phyloP scores from a whole-genome alignment of 2,113 vertebrate genomes.

The Campylomormyrus numenius region DNA sequence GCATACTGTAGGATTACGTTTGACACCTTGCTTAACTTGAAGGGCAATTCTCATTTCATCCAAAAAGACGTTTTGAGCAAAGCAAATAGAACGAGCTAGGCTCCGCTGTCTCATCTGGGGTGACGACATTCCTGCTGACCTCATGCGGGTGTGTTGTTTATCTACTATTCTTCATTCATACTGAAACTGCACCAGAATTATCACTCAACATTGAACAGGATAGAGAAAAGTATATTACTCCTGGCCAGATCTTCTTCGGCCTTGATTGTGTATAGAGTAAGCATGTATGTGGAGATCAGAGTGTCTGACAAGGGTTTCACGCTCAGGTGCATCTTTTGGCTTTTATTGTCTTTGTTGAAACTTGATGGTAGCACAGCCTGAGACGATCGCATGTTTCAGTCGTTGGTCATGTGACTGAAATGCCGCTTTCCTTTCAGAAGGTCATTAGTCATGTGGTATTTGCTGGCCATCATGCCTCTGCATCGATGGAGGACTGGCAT shows the following conservation, averaged over 20 bases:
- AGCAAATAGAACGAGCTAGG: background rate
- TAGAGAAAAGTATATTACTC: background rate
- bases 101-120: background rate
- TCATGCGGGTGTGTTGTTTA: background rate
- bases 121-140: constrained; percentile 8
- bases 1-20: background rate
- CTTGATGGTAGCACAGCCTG: background rate
- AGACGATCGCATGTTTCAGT: background rate
- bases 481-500: background rate
- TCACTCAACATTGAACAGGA: background rate
- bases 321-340: too few relatives aligned
- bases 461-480: background rate
- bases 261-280: background rate
- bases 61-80: background rate
- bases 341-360: background rate
- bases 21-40: background rate
- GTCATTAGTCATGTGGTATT: background rate
- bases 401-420: background rate
- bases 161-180: background rate
- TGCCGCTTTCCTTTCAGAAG: background rate
- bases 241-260: background rate
- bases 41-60: background rate
- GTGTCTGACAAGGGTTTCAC: background rate
- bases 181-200: background rate
- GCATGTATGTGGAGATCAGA: background rate